These are phyloP conservation scores for Drepanosiphum platanoidis DNA, from an alignment of 2,888 invertebrate genomes.

Conservation along the genomic window DNA sequence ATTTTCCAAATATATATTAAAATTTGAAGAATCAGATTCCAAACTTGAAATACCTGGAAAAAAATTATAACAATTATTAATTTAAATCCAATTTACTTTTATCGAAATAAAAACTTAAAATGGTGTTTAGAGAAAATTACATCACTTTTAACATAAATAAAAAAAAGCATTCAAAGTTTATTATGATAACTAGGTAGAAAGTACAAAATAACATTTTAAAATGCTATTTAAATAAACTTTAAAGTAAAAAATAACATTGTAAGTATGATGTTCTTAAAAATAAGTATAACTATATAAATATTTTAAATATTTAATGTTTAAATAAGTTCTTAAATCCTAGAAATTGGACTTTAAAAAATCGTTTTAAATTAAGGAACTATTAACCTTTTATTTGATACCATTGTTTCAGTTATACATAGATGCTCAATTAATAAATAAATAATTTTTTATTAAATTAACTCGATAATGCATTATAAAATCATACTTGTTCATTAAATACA, in stretches of 20 bases:
- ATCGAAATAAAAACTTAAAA: background rate
- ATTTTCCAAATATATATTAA: constrained; percentile 56
- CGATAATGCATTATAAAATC: background rate
- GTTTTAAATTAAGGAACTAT: background rate
- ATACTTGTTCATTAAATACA: background rate
- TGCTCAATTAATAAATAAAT: background rate
- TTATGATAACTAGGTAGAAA: background rate
- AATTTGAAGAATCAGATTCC: constrained; percentile 45
- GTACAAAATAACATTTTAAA: background rate
- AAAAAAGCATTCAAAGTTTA: background rate
- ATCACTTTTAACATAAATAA: background rate
- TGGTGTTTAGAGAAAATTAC: background rate
- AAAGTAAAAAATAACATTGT: background rate
- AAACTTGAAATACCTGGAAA: constrained; percentile 57
- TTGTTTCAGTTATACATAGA: background rate
- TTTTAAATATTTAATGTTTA: background rate
- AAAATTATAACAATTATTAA: background rate
- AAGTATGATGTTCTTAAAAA: background rate
- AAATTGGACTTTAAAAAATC: background rate
- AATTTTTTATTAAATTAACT: background rate
- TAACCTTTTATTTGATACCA: background rate
- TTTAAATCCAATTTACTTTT: background rate
- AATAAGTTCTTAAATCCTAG: too few species aligned
- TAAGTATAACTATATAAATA: background rate
- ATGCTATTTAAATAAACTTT: background rate